Conservation (phyloP, 1,140 invertebrate species). For the Lucilia sericata region DNA sequence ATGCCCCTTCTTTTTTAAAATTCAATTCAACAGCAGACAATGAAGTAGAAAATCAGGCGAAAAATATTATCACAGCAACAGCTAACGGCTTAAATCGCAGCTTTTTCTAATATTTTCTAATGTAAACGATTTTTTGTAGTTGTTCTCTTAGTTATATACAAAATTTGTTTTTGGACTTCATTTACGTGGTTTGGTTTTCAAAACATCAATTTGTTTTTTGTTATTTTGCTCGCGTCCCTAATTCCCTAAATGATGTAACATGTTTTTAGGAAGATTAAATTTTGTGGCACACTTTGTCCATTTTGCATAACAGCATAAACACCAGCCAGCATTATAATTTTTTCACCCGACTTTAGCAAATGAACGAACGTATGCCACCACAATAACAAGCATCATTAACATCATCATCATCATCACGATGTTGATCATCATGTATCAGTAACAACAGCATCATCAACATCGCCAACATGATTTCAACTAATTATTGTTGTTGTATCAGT, state of each 20-base stretch:
- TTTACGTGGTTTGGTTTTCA: not conserved
- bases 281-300: conserved; percentile 42
- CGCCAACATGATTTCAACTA: too few relatives aligned
- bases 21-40: not conserved
- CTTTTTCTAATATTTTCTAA: not conserved
- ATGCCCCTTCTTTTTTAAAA: not conserved
- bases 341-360: too few relatives aligned
- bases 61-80: conserved; percentile 19
- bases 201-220: not conserved
- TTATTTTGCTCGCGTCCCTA: not conserved
- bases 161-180: not conserved
- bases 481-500: not conserved
- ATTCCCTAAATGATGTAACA: conserved; percentile 40
- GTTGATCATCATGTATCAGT: not conserved
- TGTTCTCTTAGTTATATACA: not conserved
- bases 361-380: not conserved
- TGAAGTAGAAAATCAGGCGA: conserved; percentile 31
- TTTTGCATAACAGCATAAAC: conserved; percentile 29
- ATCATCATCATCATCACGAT: not conserved
- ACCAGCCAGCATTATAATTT: not conserved
- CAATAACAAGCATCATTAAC: not conserved
- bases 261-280: conserved; percentile 37
- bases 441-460: too few relatives aligned
- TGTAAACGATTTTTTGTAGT: not conserved
- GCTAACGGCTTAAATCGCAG: not conserved